These are phyloP conservation scores for Protobothrops mucrosquamatus DNA, from an alignment of 2,113 vertebrate genomes.

Conservation along the genomic window DNA sequence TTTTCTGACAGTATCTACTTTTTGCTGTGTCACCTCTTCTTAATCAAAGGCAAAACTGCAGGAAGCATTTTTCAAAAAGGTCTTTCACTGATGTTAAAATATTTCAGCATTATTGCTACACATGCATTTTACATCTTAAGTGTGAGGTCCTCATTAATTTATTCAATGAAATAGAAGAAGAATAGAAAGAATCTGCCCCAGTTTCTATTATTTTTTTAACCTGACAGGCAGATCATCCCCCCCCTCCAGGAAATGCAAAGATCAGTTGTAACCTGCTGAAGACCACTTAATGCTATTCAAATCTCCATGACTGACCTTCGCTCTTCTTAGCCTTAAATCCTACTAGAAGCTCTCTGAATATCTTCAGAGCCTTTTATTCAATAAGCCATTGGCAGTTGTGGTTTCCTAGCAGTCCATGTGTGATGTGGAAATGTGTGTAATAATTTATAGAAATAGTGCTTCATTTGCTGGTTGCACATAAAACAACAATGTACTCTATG, in stretches of 20 bases:
- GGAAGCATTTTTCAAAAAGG: constrained; percentile 45
- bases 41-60: constrained; percentile 23
- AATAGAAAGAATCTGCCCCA: constrained; percentile 35
- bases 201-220: constrained; percentile 54
- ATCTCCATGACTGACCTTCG: constrained; percentile 45
- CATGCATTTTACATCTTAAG: constrained; percentile 52
- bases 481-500: not conserved
- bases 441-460: not conserved
- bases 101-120: constrained; percentile 28
- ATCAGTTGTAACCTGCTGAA: constrained; percentile 46
- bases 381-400: no score
- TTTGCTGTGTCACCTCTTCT: not conserved
- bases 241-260: constrained; percentile 57
- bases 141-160: constrained; percentile 50
- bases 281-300: constrained; percentile 52
- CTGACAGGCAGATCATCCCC: constrained; percentile 34
- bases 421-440: not conserved
- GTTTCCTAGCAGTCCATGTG: not conserved
- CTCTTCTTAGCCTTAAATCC: constrained; percentile 26
- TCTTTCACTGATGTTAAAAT: constrained; percentile 40
- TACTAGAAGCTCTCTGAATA: not conserved
- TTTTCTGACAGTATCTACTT: not conserved
- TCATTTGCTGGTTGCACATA: not conserved
- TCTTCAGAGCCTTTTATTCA: not conserved
- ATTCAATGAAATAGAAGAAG: constrained; percentile 54